phyloP scores from a whole-genome alignment of 2,888 invertebrate genomes.

The Bellardia bayeri region DNA sequence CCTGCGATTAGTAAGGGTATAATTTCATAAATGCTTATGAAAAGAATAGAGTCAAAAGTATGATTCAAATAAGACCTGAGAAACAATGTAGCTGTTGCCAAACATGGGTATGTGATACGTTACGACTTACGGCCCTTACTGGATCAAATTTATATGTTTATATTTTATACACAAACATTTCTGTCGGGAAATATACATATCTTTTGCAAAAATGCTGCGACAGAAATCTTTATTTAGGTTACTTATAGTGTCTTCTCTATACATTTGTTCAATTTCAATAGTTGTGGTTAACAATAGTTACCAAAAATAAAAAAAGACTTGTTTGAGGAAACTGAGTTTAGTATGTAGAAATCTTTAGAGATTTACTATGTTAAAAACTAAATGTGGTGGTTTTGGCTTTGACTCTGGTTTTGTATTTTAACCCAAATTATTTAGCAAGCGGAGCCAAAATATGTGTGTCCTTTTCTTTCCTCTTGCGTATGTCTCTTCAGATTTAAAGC shows the following conservation, averaged over 20 bases:
- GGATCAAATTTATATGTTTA: no score
- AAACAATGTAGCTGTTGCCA: no score
- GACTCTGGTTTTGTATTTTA: constrained; percentile 51
- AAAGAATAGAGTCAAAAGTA: no score
- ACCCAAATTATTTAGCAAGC: constrained; percentile 57
- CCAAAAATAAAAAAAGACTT: not conserved
- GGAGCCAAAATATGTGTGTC: constrained; percentile 55
- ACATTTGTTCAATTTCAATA: constrained; percentile 40
- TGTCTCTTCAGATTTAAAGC: constrained; percentile 15
- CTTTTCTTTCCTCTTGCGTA: constrained; percentile 29
- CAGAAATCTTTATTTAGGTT: not conserved
- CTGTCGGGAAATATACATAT: no score
- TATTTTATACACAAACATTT: no score
- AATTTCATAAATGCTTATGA: no score
- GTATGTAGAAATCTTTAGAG: constrained; percentile 51
- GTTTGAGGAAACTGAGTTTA: constrained; percentile 1
- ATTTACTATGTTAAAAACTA: constrained; percentile 59
- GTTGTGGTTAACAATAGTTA: constrained; percentile 41
- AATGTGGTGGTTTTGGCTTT: constrained; percentile 58
- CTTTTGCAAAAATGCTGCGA: no score
- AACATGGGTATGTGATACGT: no score
- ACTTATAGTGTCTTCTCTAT: not conserved
- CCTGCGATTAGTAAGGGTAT: no score
- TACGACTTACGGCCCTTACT: no score
- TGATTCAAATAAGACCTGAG: no score